These are phyloP conservation scores for Tetragonula clypearis DNA, from an alignment of 1,140 invertebrate species.

Conservation along the genomic window DNA sequence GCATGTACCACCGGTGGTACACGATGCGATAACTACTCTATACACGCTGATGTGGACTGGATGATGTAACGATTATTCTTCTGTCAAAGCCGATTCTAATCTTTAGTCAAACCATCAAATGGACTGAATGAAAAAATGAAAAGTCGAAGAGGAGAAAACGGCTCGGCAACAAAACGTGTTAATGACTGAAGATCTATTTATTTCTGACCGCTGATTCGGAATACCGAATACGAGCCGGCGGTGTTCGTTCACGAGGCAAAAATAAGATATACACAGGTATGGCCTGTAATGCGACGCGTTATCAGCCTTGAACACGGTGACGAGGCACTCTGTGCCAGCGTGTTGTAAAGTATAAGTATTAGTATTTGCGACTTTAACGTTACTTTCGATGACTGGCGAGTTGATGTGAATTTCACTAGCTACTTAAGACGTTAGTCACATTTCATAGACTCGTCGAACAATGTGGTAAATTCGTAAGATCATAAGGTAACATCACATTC, in stretches of 20 bases:
- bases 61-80: too few species aligned
- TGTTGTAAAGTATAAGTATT: constrained; percentile 19
- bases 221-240: not conserved
- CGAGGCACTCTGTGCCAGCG: constrained; percentile 27
- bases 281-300: constrained; percentile 2
- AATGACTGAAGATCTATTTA: constrained; percentile 14
- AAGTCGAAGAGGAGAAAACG: too few species aligned
- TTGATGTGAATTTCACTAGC: not conserved
- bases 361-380: constrained; percentile 8
- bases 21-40: too few species aligned
- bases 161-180: too few species aligned
- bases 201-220: not conserved
- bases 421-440: too few species aligned
- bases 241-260: constrained; percentile 8
- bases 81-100: too few species aligned
- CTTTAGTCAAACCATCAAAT: too few species aligned
- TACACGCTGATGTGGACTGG: too few species aligned
- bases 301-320: constrained; percentile 50
- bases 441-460: not conserved
- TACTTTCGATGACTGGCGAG: not conserved
- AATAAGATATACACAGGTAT: constrained; percentile 1
- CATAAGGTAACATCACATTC: not conserved
- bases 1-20: too few species aligned
- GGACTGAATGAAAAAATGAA: too few species aligned
- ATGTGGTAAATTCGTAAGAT: not conserved